Percentiles rank a stretch among this genome's conserved stretches.
Evolutionary conservation across 2,113 vertebrate genomes (phyloP).

Genomic region (Bucco capensis): DNA sequence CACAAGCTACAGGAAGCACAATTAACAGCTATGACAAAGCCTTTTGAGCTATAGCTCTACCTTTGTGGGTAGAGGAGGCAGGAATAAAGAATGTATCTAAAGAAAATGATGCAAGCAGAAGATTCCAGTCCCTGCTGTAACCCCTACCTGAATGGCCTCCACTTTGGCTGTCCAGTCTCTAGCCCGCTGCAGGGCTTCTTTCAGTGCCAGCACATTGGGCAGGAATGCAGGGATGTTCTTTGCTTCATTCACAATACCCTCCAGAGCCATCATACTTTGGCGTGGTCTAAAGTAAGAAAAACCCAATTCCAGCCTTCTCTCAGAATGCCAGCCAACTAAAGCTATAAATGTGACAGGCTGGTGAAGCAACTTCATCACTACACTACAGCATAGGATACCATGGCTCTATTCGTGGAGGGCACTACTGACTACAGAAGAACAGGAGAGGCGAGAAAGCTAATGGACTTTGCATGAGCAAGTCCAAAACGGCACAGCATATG

Average conservation of each 20-base stretch:
- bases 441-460: not conserved
- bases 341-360: not conserved
- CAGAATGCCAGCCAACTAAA: not conserved
- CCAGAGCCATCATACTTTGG: constrained; percentile 89
- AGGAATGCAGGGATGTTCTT: constrained; percentile 95
- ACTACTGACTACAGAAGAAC: not conserved
- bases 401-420: not conserved
- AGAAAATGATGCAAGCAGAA: not conserved
- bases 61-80: not conserved
- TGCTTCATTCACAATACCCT: constrained; percentile 91
- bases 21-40: not conserved
- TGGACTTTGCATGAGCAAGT: not conserved
- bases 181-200: constrained; percentile 92
- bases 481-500: not conserved
- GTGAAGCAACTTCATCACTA: not conserved
- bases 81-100: not conserved
- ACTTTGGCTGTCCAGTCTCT: constrained; percentile 95
- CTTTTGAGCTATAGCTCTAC: no score
- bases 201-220: constrained; percentile 90
- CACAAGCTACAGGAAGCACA: fast-evolving
- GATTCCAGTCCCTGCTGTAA: not conserved
- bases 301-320: constrained; percentile 8
- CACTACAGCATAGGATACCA: not conserved
- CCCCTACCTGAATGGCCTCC: constrained; percentile 90
- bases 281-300: constrained; percentile 80